Evolutionary conservation across 2,888 invertebrate species (phyloP).

Genomic region (Megamerina dolium): DNA sequence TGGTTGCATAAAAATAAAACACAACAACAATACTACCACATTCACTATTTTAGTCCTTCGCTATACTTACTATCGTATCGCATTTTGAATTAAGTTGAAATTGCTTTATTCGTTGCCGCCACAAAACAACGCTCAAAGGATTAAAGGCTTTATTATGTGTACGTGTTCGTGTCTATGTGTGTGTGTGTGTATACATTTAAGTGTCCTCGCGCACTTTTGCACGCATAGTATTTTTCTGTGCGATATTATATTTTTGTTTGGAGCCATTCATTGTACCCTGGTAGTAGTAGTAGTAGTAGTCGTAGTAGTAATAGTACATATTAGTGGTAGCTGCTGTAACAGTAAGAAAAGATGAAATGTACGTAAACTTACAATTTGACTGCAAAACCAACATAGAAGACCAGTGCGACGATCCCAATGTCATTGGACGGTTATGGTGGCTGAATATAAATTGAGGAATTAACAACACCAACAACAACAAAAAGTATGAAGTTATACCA

Average conservation of each 20-base stretch:
- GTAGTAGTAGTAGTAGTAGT: too few relatives aligned
- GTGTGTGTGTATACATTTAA: neutral
- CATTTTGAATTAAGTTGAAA: slow-evolving; percentile 1
- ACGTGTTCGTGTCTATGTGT: neutral
- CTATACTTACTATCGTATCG: too few relatives aligned
- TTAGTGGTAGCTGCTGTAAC: too few relatives aligned
- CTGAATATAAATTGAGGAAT: slow-evolving; percentile 26
- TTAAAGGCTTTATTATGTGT: slow-evolving; percentile 10
- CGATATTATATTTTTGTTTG: neutral
- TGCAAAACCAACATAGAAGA: too few relatives aligned
- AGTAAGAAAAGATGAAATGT: slow-evolving; percentile 5
- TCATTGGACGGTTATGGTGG: slow-evolving; percentile 21
- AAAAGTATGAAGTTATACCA: too few relatives aligned
- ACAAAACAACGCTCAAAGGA: slow-evolving; percentile 18
- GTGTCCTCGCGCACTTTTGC: neutral
- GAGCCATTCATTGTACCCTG: neutral
- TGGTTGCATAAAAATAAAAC: too few relatives aligned
- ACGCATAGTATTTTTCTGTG: neutral
- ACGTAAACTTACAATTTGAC: slow-evolving; percentile 17
- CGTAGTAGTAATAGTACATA: too few relatives aligned
- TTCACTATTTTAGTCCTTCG: too few relatives aligned
- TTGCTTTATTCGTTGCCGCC: slow-evolving; percentile 13
- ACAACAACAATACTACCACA: too few relatives aligned
- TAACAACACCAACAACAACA: slow-evolving; percentile 8
- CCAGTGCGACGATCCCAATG: too few relatives aligned